Evolutionary conservation across 2,797 vertebrate species (phyloP).

Genomic region (Tapirus indicus): DNA sequence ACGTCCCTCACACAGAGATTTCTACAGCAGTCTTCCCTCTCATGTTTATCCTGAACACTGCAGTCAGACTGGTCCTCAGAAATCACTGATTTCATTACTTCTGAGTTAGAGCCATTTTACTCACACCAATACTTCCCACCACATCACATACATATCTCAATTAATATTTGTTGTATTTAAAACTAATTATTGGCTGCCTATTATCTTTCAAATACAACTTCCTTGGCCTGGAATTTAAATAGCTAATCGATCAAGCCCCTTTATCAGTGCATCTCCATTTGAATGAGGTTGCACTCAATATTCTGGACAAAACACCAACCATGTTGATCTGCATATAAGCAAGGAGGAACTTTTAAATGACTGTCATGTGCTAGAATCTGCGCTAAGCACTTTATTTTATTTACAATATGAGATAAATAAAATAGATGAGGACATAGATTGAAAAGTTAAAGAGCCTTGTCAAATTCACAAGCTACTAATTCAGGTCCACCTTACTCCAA

Average conservation of each 20-base stretch:
- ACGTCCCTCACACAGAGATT: not conserved
- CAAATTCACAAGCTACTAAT: not conserved
- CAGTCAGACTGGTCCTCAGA: not conserved
- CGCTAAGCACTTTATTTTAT: not conserved
- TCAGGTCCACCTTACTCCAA: not conserved
- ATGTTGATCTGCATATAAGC: not conserved
- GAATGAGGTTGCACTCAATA: not conserved
- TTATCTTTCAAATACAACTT: not conserved
- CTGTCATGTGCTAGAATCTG: not conserved
- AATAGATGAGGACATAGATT: not conserved
- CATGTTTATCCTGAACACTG: not conserved
- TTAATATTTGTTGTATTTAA: slow-evolving; percentile 31
- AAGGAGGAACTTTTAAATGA: not conserved
- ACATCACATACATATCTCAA: not conserved
- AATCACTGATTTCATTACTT: not conserved
- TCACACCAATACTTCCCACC: not conserved
- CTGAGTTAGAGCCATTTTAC: not conserved
- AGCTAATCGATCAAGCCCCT: not conserved
- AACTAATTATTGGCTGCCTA: not conserved
- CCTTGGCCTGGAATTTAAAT: not conserved
- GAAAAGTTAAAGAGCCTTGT: not conserved
- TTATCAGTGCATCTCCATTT: not conserved
- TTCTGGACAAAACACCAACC: not conserved
- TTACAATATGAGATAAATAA: not conserved
- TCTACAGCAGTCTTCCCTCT: not conserved